These are phyloP conservation scores for Charanyca ferruginea DNA, from an alignment of 2,888 invertebrate genomes.

Conservation along the genomic window DNA sequence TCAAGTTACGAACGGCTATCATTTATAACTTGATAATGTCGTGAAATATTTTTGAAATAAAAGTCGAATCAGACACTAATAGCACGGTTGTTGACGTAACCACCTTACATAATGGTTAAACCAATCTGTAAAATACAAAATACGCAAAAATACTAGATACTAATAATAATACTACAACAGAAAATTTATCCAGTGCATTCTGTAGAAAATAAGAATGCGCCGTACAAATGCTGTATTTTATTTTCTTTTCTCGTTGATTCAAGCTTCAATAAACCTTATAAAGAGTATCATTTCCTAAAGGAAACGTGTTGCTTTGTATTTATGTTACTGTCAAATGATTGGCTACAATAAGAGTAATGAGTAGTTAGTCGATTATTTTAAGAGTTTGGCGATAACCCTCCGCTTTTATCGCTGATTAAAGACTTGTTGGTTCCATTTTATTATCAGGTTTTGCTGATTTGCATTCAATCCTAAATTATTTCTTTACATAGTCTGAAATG, in stretches of 20 bases:
- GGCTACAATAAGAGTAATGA: slow-evolving; percentile 46
- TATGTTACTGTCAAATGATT: slow-evolving; percentile 45
- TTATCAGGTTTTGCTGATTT: slow-evolving; percentile 3
- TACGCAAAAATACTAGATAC: slow-evolving; percentile 37
- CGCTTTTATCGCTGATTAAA: slow-evolving; percentile 35
- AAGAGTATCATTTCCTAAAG: slow-evolving; percentile 45
- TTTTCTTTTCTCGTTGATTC: slow-evolving; percentile 36
- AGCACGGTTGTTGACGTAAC: background rate
- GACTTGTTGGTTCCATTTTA: slow-evolving; percentile 17
- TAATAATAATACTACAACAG: slow-evolving; percentile 19
- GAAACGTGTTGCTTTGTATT: slow-evolving; percentile 48
- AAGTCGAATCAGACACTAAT: background rate
- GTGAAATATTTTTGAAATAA: background rate
- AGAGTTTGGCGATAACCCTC: slow-evolving; percentile 24
- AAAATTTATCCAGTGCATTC: slow-evolving; percentile 28
- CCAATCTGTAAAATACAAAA: slow-evolving; percentile 23
- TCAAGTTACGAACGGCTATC: background rate
- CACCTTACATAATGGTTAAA: slow-evolving; percentile 15
- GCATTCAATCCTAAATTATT: background rate
- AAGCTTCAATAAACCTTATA: slow-evolving; percentile 47
- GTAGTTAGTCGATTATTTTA: slow-evolving; percentile 30
- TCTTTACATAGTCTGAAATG: background rate
- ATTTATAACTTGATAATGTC: background rate
- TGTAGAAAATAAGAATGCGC: slow-evolving; percentile 34
- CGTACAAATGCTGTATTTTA: slow-evolving; percentile 31